These are phyloP conservation scores for Thamnaconus septentrionalis DNA, from an alignment of 2,113 vertebrate species.

Conservation along the genomic window DNA sequence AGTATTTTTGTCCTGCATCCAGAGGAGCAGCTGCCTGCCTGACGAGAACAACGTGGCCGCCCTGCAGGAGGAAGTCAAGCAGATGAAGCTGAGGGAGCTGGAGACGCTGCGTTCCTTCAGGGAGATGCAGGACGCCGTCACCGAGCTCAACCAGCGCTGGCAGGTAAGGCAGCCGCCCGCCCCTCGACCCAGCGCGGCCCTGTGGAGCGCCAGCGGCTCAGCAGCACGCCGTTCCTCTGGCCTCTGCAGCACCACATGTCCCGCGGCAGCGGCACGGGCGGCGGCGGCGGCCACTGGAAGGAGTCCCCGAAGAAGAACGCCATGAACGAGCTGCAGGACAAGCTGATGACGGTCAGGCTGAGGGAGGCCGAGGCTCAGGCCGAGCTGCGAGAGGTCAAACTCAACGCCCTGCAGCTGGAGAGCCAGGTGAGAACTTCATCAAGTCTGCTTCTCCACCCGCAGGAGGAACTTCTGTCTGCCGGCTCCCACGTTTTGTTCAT, in stretches of 20 bases:
- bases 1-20: conserved; percentile 13
- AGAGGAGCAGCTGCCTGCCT: conserved; percentile 86
- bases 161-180: conserved; percentile 76
- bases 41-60: conserved; percentile 88
- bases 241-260: conserved; percentile 81
- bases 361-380: conserved; percentile 90
- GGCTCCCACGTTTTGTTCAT: too few species aligned
- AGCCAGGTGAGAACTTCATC: conserved; percentile 79
- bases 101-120: conserved; percentile 82
- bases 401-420: conserved; percentile 86
- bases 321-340: conserved; percentile 88
- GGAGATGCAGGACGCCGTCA: conserved; percentile 86
- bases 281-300: conserved; percentile 86
- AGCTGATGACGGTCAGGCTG: conserved; percentile 85
- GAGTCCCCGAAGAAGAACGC: conserved; percentile 89
- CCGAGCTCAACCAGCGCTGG: conserved; percentile 91
- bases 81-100: conserved; percentile 85
- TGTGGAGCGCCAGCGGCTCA: not conserved
- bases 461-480: too few species aligned
- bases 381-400: conserved; percentile 85
- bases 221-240: not conserved
- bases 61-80: conserved; percentile 90
- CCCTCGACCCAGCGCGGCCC: not conserved
- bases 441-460: not conserved
- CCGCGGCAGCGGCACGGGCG: conserved; percentile 65